Percentiles rank a stretch among this genome's conserved stretches.
These are phyloP conservation scores for Hydrozoanthus gracilis DNA, from an alignment of 92 coral and sea anemone genomes.

Conservation along the genomic window DNA sequence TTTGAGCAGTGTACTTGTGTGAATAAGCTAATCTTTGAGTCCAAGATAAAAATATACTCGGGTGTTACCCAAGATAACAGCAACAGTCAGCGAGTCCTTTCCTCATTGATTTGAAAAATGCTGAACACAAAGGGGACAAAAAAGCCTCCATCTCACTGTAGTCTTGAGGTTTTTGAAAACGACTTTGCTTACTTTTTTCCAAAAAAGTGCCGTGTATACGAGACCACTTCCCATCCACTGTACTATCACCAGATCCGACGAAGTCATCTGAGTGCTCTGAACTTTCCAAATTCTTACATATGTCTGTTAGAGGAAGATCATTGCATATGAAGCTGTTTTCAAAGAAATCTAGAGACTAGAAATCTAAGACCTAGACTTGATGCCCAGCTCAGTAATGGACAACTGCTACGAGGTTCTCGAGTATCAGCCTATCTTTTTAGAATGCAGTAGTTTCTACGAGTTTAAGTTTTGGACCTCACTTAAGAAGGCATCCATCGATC, in stretches of 20 bases:
- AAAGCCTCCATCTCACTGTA: background rate
- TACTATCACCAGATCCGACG: background rate
- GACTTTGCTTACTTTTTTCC: background rate
- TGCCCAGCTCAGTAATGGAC: too few species aligned
- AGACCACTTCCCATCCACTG: background rate
- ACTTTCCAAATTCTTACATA: background rate
- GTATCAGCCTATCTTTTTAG: background rate
- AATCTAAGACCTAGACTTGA: too few species aligned
- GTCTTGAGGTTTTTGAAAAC: background rate
- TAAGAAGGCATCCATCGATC: background rate
- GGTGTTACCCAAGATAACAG: too few species aligned
- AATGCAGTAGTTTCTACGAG: background rate
- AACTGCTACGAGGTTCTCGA: too few species aligned
- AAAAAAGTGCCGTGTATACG: background rate
- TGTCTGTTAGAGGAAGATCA: background rate
- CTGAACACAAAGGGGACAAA: background rate
- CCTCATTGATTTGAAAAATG: background rate
- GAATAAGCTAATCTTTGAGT: too few species aligned
- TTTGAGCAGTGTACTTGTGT: background rate
- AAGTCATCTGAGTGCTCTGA: background rate
- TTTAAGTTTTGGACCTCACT: background rate
- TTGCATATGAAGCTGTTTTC: background rate
- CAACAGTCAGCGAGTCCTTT: conserved; percentile 1
- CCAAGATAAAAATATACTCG: background rate
- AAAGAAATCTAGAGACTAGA: too few species aligned